Conservation (phyloP, 2,888 invertebrate species). For the Ectemnius continuus region DNA sequence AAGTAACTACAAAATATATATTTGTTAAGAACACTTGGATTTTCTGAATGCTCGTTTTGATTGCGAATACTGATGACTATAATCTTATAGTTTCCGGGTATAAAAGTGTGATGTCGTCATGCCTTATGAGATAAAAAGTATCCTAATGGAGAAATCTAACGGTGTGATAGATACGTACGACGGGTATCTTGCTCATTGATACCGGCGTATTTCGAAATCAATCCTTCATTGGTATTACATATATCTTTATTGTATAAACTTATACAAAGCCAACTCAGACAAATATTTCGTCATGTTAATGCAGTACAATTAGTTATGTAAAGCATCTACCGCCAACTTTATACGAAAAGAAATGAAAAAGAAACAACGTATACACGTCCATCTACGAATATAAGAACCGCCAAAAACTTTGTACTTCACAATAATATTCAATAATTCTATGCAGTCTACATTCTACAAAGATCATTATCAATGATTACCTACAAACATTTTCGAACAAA, state of each 20-base stretch:
- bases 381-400: slow-evolving; percentile 3
- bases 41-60: too few species aligned
- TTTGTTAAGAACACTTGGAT: neutral
- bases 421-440: slow-evolving; percentile 2
- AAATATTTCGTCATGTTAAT: slow-evolving; percentile 11
- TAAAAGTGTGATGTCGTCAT: too few species aligned
- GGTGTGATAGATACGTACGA: too few species aligned
- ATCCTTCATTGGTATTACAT: slow-evolving; percentile 11
- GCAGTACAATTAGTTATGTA: slow-evolving; percentile 10
- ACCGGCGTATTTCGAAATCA: too few species aligned
- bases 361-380: slow-evolving; percentile 6
- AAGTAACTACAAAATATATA: slow-evolving; percentile 4
- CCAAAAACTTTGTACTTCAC: slow-evolving; percentile 20
- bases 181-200: too few species aligned
- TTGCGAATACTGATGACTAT: too few species aligned
- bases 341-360: slow-evolving; percentile 1
- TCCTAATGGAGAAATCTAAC: too few species aligned
- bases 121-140: too few species aligned
- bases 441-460: slow-evolving; percentile 1
- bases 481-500: neutral
- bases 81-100: too few species aligned
- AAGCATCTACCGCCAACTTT: slow-evolving; percentile 9
- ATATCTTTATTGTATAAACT: slow-evolving; percentile 40
- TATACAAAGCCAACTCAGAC: slow-evolving; percentile 23
- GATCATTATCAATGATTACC: neutral